Base-by-base conservation (phyloP, 2,888 invertebrate species). In the Osmoderma eremita region DNA sequence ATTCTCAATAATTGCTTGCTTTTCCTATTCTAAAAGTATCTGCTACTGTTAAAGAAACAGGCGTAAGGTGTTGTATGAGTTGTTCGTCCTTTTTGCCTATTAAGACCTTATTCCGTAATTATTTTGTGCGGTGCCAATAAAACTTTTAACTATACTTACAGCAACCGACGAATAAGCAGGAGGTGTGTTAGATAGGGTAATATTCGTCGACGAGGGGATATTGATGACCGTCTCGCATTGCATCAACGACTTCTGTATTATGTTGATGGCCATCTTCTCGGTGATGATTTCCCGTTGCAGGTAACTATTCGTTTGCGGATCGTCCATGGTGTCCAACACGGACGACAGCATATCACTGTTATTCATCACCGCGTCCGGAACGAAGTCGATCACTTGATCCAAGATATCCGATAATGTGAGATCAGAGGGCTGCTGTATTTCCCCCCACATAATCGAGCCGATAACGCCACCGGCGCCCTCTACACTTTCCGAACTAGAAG, bases 221-320 rank as follows among this genome's bases (percentile, higher is more conserved):
- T 89, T 90, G 65, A 88, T 86, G 5, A 84, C 87, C 65, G 80
- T 83, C 68, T 88, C 87, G 81, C 94, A 94, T 76, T 90, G 91
- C 95, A 97, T 97, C 77, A 97, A 85, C 75, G 92, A 93, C 80
- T 93, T 91, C 78, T 94, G 93, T 77, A 97, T 97, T 51, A 91
- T 94, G 78, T 91, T 93, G 71, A 97, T 97, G 70, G 92, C 93
- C 82, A 90, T 88, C 79, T 91, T 91, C 78, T 92, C 92, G 77
- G 88, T 88, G 75, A 88, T 82, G 64, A 84, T 85, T 80, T 85
- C 71, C 12, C 72, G 62, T 68, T 61, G 71, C 58, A 64, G 73
- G 67, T 68, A 72, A 67, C 65, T 72, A 69, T 63, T 74, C 65
- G 54, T 68, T 78, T 63, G 80, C 77, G 69, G 80, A 78, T 56